Conservation (phyloP, 1,140 invertebrate genomes). For the Gryon sp. region DNA sequence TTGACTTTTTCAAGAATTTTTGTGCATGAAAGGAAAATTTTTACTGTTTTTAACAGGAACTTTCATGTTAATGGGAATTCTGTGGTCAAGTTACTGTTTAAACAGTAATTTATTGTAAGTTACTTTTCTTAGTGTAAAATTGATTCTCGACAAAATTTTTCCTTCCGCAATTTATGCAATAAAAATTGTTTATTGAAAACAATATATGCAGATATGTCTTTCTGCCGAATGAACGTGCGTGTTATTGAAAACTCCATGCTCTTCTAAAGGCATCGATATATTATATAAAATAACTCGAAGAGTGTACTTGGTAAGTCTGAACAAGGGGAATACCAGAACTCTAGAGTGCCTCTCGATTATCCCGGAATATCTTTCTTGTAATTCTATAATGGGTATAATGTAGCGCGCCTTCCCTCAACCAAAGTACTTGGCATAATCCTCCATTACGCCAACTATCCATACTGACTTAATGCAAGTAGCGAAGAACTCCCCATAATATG, state of each 20-base stretch:
- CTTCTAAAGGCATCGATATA: slow-evolving; percentile 23
- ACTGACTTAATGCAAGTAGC: slow-evolving; percentile 55
- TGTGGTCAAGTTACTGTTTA: no score
- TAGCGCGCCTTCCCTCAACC: slow-evolving; percentile 58
- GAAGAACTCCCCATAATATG: slow-evolving; percentile 51
- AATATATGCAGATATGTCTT: no score
- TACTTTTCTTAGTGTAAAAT: no score
- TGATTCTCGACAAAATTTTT: no score
- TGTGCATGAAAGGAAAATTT: no score
- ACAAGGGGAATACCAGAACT: slow-evolving; percentile 16
- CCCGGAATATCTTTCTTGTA: slow-evolving; percentile 62
- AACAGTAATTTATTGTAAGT: no score
- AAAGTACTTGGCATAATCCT: slow-evolving; percentile 69
- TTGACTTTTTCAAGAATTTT: no score
- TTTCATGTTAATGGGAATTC: no score
- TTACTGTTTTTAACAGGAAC: no score
- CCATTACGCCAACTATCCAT: slow-evolving; percentile 66
- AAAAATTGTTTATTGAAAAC: no score
- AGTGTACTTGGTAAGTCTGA: slow-evolving; percentile 22
- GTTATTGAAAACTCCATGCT: slow-evolving; percentile 6
- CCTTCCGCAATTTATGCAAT: no score
- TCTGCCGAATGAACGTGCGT: no score
- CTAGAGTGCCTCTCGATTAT: slow-evolving; percentile 59
- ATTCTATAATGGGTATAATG: slow-evolving; percentile 63
- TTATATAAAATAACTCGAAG: slow-evolving; percentile 36